A percentile compares a stretch with the other conserved stretches of the same genome.
Evolutionary conservation across 2,888 invertebrate species (phyloP).

Genomic region (Laothoe populi): DNA sequence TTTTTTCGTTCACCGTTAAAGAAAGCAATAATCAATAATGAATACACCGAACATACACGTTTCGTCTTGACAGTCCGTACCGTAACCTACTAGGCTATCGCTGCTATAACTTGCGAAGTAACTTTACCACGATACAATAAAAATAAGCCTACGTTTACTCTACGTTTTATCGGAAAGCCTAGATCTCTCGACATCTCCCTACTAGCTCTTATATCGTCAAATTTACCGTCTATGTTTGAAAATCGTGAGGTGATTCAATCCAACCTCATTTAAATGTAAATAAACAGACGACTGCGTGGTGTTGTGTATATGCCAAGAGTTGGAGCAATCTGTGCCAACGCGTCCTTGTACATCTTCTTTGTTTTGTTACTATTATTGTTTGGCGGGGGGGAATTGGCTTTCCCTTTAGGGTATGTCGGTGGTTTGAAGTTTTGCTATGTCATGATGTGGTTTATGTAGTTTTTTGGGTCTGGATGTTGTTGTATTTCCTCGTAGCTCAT

Average conservation of each 20-base stretch:
- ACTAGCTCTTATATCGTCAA: background rate
- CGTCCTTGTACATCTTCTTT: slow-evolving; percentile 27
- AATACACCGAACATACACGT: too few species aligned
- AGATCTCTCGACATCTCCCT: slow-evolving; percentile 7
- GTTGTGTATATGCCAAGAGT: slow-evolving; percentile 44
- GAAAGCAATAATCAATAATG: too few species aligned
- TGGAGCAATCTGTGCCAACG: slow-evolving; percentile 45
- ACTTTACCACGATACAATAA: too few species aligned
- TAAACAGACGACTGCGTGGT: slow-evolving; percentile 40
- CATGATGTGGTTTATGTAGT: too few species aligned
- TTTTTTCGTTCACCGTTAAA: too few species aligned
- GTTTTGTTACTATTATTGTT: slow-evolving; percentile 24
- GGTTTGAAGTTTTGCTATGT: background rate
- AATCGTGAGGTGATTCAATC: slow-evolving; percentile 25
- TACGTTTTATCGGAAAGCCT: background rate
- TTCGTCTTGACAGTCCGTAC: too few species aligned
- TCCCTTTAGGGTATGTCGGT: slow-evolving; percentile 21
- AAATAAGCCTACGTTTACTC: too few species aligned
- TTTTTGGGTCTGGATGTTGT: background rate
- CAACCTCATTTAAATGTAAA: slow-evolving; percentile 39
- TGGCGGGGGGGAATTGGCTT: slow-evolving; percentile 11
- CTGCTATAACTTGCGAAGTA: too few species aligned
- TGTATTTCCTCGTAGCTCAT: background rate
- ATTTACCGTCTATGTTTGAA: background rate
- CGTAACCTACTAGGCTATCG: too few species aligned